Base-by-base conservation (phyloP, 2,888 invertebrate species). In the Drosophila borborema region DNA sequence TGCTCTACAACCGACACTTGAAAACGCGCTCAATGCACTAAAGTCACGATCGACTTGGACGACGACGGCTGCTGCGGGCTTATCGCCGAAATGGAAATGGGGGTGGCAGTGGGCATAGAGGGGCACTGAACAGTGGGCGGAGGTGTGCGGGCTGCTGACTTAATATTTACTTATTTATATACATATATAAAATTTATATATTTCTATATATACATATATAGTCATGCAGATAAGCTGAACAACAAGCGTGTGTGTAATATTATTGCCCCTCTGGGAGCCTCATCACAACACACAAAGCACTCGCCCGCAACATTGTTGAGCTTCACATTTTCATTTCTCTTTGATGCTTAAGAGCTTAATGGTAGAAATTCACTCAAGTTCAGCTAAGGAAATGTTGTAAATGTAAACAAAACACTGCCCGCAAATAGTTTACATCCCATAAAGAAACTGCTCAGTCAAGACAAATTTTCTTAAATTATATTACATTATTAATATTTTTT, bases 161-260 rank as follows among this genome's bases (percentile, higher is more conserved):
- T 18, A 20, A 36, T 43, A 20, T 48, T 62, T 49, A 45, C 53
- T 54, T 38, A 40, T 40, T 5, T 10, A 38, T 23, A 20, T 45
- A 45, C 9, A 36, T 53, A 36, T 36, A 14, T 14, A 36, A 28
- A 4, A 28, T 28, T 28, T 36, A 53, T 53, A 41, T 41, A 41
- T 2, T 16, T 28, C 5, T 20, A 53, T 20, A n/a, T 20, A 6
- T 28, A 20, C 20, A 20, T 7, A 55, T 40, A 12, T 8, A 36
- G 43, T 45, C 18, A 28, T 16, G 16, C 10, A 18, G 77, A 77
- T 77, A 75, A 77, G 80, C 43, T 23, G 20, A 14, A 12, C 62
- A 28, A 16, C 45, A 48, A 62, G 77, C 80, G 80, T 76, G 80
- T 75, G 76, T 75, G 76, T 72, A 55, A 49, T 64, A 49, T 62